phyloP scores from a whole-genome alignment of 2,888 invertebrate genomes.

The Phaedon cochleariae region DNA sequence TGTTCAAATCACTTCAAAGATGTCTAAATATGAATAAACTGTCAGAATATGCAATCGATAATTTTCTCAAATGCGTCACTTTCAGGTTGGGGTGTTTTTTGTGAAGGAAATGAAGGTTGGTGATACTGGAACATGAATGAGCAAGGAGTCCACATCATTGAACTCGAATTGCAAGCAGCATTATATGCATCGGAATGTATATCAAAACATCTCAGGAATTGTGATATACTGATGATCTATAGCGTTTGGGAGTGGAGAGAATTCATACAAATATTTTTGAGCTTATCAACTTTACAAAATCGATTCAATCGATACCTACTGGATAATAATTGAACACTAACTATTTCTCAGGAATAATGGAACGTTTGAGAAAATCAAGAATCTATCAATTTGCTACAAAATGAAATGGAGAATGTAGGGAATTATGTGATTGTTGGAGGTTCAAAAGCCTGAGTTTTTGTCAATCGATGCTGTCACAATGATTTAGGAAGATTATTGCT shows the following conservation, averaged over 20 bases:
- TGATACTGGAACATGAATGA: neutral
- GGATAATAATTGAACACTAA: neutral
- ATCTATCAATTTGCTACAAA: conserved; percentile 20
- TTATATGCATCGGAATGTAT: conserved; percentile 5
- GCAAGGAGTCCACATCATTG: too few species aligned
- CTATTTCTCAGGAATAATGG: neutral
- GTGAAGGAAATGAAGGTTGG: neutral
- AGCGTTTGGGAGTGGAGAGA: conserved; percentile 22
- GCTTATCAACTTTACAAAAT: conserved; percentile 2
- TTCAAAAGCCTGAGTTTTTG: neutral
- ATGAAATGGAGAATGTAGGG: conserved; percentile 10
- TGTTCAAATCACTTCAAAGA: neutral
- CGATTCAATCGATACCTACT: conserved; percentile 11
- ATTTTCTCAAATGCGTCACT: conserved; percentile 10
- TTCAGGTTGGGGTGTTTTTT: conserved; percentile 17
- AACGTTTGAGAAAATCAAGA: conserved; percentile 6
- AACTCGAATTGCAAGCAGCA: too few species aligned
- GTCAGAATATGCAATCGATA: neutral
- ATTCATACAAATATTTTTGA: conserved; percentile 2
- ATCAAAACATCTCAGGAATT: neutral
- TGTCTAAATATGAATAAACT: too few species aligned
- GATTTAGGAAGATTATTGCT: conserved; percentile 9
- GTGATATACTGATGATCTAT: conserved; percentile 13
- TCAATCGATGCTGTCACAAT: conserved; percentile 19
- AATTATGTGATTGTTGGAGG: conserved; percentile 12